A percentile compares a stretch with the other conserved stretches of the same genome.
Evolutionary conservation across 1,140 invertebrate species (phyloP).

Genomic region (Oryctes rhinoceros): DNA sequence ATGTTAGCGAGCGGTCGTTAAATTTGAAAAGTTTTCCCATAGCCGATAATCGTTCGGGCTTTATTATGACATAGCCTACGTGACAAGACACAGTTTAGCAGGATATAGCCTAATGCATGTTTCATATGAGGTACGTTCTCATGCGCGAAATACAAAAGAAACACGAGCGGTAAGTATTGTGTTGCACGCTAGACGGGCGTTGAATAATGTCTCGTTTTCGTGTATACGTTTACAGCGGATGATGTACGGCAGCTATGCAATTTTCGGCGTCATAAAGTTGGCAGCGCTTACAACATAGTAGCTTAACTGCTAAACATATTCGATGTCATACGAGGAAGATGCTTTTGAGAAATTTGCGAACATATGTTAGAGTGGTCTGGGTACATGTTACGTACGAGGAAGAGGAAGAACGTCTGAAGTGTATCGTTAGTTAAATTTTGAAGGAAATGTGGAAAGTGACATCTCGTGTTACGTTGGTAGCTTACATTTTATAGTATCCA

Average conservation of each 20-base stretch:
- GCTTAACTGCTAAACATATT: not conserved
- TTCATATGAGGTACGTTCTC: not conserved
- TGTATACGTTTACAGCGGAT: not conserved
- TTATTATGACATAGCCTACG: not conserved
- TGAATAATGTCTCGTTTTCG: slow-evolving; percentile 11
- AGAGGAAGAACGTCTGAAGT: not conserved
- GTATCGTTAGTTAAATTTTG: not conserved
- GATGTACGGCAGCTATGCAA: slow-evolving; percentile 6
- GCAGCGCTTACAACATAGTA: not conserved
- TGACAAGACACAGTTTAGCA: not conserved
- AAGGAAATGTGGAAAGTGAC: no score
- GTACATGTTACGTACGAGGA: not conserved
- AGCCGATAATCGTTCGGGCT: not conserved
- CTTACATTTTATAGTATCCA: no score
- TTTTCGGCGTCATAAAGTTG: not conserved
- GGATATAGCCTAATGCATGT: not conserved
- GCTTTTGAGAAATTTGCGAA: slow-evolving; percentile 1
- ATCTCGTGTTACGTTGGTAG: no score
- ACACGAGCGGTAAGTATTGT: not conserved
- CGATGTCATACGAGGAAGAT: slow-evolving; percentile 2
- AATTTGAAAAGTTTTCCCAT: slow-evolving; percentile 6
- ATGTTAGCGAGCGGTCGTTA: not conserved
- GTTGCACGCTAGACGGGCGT: not conserved
- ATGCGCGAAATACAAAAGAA: not conserved
- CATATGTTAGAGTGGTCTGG: not conserved